Base-by-base conservation (phyloP, 35 echinoderm and acorn worm genomes). In the Lytechinus pictus region DNA sequence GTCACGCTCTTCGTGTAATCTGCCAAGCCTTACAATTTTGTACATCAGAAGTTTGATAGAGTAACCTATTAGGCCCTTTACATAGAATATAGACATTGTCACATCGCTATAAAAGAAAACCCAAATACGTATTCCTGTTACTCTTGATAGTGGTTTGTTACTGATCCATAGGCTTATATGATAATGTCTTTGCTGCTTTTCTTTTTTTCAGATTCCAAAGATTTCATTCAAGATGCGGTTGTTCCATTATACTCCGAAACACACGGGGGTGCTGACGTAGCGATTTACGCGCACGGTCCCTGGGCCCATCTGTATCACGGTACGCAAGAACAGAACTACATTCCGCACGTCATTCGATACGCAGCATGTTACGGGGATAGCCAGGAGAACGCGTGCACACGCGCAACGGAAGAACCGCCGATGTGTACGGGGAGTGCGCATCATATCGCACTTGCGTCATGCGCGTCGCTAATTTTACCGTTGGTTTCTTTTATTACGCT, bases 221-320 rank as follows among this genome's bases (percentile, higher is more conserved):
- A 44, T 79, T 52, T 54, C 60, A n/a, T 55, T 6, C 96, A 97
- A 54, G 57, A 97, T 11, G 96, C 97, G 6, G 28, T 97, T 3
- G 86, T 98, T 86, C 97, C 97, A 9, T 29, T 95, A 14, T 24
- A 5, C 24, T 92, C 19, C 4, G 97, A 97, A 53, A 98, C 95
- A 53, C 97, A 98, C 89, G 97, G 96, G 7, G 97, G 97, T 9
- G 97, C 97, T 21, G 97, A 98, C 58, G 97, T 98, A 9, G 86
- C 95, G 0, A 92, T 98, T 24, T 97, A 96, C 91, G 97, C 97
- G 28, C 86, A 55, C 86, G 97, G 97, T 27, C 97, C 97, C 10
- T 66, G 92, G 89, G 86, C 97, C 1, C 95, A 97, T 89, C 94
- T 97, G 9, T 96, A 96, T 94, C 95, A 96, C 93, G 94, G 95